Conservation (phyloP, 2,113 vertebrate species). For the Leptodactylus fuscus region DNA sequence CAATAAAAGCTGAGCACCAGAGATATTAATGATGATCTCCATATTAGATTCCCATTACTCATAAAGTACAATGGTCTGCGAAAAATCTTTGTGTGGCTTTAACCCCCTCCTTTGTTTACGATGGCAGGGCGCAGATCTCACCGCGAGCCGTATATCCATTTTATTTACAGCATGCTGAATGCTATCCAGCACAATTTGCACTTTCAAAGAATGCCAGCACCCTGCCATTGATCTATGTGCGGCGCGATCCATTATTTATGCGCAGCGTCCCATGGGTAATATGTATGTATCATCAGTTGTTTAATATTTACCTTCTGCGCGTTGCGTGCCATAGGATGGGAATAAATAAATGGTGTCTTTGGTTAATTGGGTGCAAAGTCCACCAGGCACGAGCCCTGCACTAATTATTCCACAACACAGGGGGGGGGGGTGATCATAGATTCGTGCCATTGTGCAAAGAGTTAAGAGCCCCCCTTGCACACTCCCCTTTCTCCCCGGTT, state of each 20-base stretch:
- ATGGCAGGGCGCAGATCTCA: background rate
- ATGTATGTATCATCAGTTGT: background rate
- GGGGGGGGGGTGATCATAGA: background rate
- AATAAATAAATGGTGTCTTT: background rate
- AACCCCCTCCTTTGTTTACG: background rate
- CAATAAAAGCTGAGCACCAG: no score
- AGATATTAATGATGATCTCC: no score
- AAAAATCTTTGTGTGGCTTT: background rate
- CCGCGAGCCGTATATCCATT: background rate
- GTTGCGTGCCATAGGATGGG: no score
- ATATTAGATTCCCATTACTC: background rate
- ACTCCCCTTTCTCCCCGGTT: slow-evolving; percentile 30
- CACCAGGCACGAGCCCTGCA: no score
- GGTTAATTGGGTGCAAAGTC: background rate
- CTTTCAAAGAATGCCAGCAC: slow-evolving; percentile 14
- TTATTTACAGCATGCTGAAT: slow-evolving; percentile 11
- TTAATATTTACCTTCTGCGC: background rate
- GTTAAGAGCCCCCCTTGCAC: background rate
- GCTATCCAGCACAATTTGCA: background rate
- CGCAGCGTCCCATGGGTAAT: background rate
- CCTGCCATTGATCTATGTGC: slow-evolving; percentile 2
- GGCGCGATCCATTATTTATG: background rate
- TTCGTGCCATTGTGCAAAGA: background rate
- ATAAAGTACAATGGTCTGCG: background rate
- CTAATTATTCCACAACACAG: background rate